A percentile compares a stretch with the other conserved stretches of the same genome.
Conservation (phyloP, 2,113 vertebrate genomes). For the Hemicordylus capensis region DNA sequence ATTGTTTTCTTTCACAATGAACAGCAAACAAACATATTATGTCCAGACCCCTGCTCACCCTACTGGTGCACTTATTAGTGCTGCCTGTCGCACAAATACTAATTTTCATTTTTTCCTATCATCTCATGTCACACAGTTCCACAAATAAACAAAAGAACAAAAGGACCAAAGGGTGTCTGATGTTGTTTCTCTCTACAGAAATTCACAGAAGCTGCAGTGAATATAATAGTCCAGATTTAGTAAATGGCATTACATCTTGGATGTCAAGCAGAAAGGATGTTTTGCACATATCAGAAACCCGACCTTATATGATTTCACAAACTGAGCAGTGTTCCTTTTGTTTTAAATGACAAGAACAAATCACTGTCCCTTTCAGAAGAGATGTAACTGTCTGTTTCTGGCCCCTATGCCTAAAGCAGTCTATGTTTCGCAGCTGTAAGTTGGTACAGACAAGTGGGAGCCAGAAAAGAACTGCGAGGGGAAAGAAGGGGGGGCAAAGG, state of each 20-base stretch:
- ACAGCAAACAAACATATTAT: not conserved
- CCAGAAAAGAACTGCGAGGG: not conserved
- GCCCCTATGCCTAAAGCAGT: not conserved
- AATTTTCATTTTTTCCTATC: not conserved
- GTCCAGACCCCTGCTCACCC: not conserved
- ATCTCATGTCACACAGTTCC: not conserved
- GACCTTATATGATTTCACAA: not conserved
- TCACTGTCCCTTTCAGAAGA: not conserved
- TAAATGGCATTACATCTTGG: not conserved
- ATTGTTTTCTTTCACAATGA: not conserved
- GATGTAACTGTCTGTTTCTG: not conserved
- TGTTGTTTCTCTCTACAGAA: not conserved
- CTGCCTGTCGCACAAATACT: not conserved
- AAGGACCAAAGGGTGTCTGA: not conserved
- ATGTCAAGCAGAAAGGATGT: constrained; percentile 9
- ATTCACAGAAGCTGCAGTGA: not conserved
- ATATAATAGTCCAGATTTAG: constrained; percentile 2
- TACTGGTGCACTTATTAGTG: not conserved
- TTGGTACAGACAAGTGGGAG: not conserved
- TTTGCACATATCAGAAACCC: constrained; percentile 1
- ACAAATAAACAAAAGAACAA: constrained; percentile 11
- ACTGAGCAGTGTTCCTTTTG: not conserved
- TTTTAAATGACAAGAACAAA: constrained; percentile 21
- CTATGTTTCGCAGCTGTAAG: not conserved
- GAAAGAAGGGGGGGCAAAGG: not conserved